Evolutionary conservation across 2,113 vertebrate species (phyloP).

Genomic region (Oryctolagus cuniculus): mOryCun1.1 NC_091453.1:114898001-114898500

Average conservation of each 20-base stretch:
- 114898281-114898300: neutral
- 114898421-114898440: neutral
- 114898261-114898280: slow-evolving; percentile 14
- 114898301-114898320: neutral
- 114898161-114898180: neutral
- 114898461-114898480: neutral
- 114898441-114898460: neutral
- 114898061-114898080: neutral
- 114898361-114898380: neutral
- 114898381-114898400: neutral
- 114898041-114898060: neutral
- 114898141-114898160: neutral
- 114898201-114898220: neutral
- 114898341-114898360: neutral
- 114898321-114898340: neutral
- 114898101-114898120: neutral
- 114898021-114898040: neutral
- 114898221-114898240: neutral
- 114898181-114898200: neutral
- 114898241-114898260: slow-evolving; percentile 32
- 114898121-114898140: neutral
- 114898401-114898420: slow-evolving; percentile 18
- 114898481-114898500: neutral
- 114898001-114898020: neutral
- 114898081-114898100: neutral